Evolutionary conservation across 2,113 vertebrate species (phyloP).

Genomic region (Nymphicus hollandicus): DNA sequence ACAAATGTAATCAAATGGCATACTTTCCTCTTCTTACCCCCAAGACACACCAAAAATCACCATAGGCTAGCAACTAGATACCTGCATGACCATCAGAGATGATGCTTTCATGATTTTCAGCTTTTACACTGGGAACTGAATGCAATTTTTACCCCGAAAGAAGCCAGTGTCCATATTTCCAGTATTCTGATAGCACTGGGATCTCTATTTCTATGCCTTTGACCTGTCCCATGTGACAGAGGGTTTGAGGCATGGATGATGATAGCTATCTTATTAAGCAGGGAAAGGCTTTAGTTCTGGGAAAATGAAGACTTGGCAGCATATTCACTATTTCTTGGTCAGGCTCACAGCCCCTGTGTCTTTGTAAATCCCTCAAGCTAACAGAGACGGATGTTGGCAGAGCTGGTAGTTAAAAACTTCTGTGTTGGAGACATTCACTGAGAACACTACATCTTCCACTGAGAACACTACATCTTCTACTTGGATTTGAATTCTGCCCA

Average conservation of each 20-base stretch:
- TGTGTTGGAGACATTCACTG: neutral
- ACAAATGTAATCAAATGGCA: neutral
- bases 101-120: neutral
- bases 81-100: neutral
- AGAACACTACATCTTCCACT: conserved; percentile 27
- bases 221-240: neutral
- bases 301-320: conserved; percentile 7
- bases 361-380: neutral
- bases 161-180: neutral
- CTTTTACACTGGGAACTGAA: neutral
- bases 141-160: neutral
- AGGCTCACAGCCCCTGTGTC: neutral
- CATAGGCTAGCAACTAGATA: neutral
- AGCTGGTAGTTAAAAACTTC: neutral
- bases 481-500: neutral
- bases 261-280: neutral
- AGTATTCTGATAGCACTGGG: neutral
- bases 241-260: neutral
- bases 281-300: neutral
- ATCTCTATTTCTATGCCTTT: neutral
- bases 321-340: neutral
- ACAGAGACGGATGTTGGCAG: neutral
- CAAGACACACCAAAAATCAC: neutral
- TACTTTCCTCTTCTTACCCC: neutral
- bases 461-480: conserved; percentile 20